Percentiles rank a stretch among this genome's conserved stretches.
These are phyloP conservation scores for Pipa parva DNA, from an alignment of 2,113 vertebrate species.

Conservation along the genomic window DNA sequence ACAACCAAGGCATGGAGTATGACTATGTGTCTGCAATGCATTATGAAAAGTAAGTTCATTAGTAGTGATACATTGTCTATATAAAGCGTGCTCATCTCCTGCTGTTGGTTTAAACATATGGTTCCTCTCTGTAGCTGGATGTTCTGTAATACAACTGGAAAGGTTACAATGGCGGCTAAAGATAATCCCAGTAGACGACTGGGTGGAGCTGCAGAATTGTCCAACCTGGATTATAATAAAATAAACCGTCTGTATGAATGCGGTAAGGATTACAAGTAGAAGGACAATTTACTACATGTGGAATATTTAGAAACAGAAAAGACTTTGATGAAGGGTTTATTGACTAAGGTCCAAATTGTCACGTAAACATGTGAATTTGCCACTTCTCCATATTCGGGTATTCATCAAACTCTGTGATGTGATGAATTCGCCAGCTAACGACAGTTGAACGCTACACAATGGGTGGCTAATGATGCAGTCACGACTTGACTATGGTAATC, in stretches of 20 bases:
- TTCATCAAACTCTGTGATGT: too few species aligned
- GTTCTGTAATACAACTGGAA: conserved; percentile 11
- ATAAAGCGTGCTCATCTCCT: too few species aligned
- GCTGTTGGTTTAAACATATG: background rate
- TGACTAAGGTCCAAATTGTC: too few species aligned
- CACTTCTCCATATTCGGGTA: too few species aligned
- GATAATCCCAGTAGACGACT: background rate
- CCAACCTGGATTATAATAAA: conserved; percentile 7
- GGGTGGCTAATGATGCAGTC: too few species aligned
- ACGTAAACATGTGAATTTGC: too few species aligned
- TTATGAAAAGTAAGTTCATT: conserved; percentile 61
- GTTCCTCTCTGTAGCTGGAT: background rate
- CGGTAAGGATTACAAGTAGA: conserved; percentile 29
- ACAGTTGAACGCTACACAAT: too few species aligned
- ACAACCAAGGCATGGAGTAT: conserved; percentile 59
- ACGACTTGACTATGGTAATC: too few species aligned
- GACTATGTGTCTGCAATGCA: conserved; percentile 74
- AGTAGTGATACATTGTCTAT: background rate
- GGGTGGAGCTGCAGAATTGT: conserved; percentile 24
- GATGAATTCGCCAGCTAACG: too few species aligned
- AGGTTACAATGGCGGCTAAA: conserved; percentile 2
- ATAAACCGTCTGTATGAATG: conserved; percentile 36
- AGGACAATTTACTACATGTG: too few species aligned
- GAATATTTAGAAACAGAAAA: too few species aligned
- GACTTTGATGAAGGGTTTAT: too few species aligned